Evolutionary conservation across 2,888 invertebrate species (phyloP).

Genomic region (Enchytraeus crypticus): DNA sequence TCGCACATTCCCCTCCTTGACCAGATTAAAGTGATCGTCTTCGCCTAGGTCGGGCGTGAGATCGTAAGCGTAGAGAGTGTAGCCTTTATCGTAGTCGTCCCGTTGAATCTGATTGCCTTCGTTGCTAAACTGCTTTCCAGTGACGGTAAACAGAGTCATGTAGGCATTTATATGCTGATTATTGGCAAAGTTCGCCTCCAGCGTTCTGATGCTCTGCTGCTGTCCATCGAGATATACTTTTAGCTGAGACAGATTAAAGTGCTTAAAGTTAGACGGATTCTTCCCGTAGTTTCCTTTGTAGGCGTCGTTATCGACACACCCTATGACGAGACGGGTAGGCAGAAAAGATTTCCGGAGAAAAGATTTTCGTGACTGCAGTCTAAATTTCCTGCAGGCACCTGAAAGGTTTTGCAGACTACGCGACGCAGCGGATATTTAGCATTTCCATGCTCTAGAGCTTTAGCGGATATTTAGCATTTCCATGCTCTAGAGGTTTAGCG

Average conservation of each 20-base stretch:
- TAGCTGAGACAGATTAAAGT: neutral
- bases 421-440: neutral
- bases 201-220: neutral
- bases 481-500: neutral
- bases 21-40: neutral
- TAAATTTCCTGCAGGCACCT: neutral
- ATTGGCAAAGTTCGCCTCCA: neutral
- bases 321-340: neutral
- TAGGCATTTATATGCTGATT: neutral
- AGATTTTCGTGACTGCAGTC: neutral
- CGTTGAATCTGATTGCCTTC: neutral
- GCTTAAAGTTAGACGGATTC: neutral
- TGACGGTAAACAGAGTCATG: neutral
- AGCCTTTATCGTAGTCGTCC: neutral
- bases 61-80: neutral
- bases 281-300: neutral
- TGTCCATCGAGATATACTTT: neutral
- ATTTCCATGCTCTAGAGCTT: neutral
- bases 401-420: neutral
- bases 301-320: neutral
- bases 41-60: neutral
- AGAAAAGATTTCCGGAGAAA: neutral
- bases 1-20: neutral
- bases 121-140: neutral
- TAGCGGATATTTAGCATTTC: slow-evolving; percentile 1